Evolutionary conservation across 2,113 vertebrate species (phyloP).

Genomic region (Gymnogyps californianus): DNA sequence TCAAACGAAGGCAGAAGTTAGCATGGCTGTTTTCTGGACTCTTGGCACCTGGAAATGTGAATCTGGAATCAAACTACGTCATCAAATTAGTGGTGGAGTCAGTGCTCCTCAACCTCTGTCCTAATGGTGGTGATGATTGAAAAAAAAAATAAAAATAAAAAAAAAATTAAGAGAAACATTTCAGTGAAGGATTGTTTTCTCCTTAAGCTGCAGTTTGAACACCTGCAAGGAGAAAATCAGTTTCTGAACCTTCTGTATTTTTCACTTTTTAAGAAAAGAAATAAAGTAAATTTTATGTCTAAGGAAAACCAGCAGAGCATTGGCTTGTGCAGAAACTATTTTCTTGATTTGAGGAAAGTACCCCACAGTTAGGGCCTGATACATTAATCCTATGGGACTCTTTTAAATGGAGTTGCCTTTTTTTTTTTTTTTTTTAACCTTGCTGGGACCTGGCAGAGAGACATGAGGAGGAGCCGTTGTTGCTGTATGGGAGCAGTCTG

Average conservation of each 20-base stretch:
- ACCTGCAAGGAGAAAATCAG: conserved; percentile 68
- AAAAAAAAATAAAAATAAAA: conserved; percentile 48
- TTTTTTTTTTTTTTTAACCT: background rate
- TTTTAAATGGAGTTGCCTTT: background rate
- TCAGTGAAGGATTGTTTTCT: conserved; percentile 77
- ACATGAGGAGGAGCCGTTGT: conserved; percentile 20
- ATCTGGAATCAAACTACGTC: conserved; percentile 72
- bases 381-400: background rate
- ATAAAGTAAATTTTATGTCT: conserved; percentile 70
- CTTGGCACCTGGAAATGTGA: conserved; percentile 81
- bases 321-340: conserved; percentile 60
- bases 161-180: conserved; percentile 65
- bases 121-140: conserved; percentile 70
- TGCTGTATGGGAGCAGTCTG: conserved; percentile 46
- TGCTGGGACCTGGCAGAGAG: conserved; percentile 16
- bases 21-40: conserved; percentile 73
- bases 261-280: conserved; percentile 69
- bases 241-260: conserved; percentile 72
- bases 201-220: conserved; percentile 65
- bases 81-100: conserved; percentile 67
- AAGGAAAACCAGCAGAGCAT: conserved; percentile 75
- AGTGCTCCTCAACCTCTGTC: conserved; percentile 62
- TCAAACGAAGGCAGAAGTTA: conserved; percentile 49
- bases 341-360: conserved; percentile 33
- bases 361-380: conserved; percentile 32